A percentile compares a stretch with the other conserved stretches of the same genome.
Evolutionary conservation across 2,113 vertebrate genomes (phyloP).

Genomic region (Scatophagus argus): DNA sequence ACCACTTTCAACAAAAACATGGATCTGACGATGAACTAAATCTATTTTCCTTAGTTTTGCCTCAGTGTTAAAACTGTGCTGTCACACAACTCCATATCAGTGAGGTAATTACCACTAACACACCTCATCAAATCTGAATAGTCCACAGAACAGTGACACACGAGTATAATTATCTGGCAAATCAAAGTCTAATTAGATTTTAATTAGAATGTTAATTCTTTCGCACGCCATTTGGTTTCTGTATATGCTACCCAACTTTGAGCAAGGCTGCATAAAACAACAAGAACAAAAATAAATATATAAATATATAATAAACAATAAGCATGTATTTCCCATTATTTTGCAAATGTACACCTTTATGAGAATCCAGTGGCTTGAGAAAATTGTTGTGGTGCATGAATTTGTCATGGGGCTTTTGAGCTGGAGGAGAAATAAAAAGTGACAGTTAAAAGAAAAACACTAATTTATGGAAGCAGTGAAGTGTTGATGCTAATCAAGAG

Average conservation of each 20-base stretch:
- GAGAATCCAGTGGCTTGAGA: constrained; percentile 58
- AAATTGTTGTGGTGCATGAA: constrained; percentile 57
- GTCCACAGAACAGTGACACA: constrained; percentile 72
- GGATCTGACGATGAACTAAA: constrained; percentile 10
- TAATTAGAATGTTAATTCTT: constrained; percentile 83
- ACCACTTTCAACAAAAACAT: constrained; percentile 5
- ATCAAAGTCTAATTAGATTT: constrained; percentile 80
- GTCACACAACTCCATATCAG: constrained; percentile 68
- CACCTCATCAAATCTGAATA: constrained; percentile 79
- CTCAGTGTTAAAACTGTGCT: constrained; percentile 27
- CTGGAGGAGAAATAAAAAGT: constrained; percentile 73
- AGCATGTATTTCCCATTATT: constrained; percentile 56
- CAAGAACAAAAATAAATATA: constrained; percentile 45
- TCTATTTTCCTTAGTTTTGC: constrained; percentile 53
- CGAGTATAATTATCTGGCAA: constrained; percentile 77
- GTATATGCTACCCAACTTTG: constrained; percentile 55
- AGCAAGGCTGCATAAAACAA: constrained; percentile 54
- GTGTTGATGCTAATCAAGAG: constrained; percentile 75
- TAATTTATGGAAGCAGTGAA: constrained; percentile 73
- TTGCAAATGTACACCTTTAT: constrained; percentile 42
- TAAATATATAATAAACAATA: constrained; percentile 46
- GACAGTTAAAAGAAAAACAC: constrained; percentile 77
- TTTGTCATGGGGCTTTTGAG: constrained; percentile 74
- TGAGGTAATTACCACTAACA: constrained; percentile 72
- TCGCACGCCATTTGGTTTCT: constrained; percentile 69